A percentile compares a stretch with the other conserved stretches of the same genome.
phyloP scores from a whole-genome alignment of 1,140 invertebrate species.

The Drosophila asahinai region DNA sequence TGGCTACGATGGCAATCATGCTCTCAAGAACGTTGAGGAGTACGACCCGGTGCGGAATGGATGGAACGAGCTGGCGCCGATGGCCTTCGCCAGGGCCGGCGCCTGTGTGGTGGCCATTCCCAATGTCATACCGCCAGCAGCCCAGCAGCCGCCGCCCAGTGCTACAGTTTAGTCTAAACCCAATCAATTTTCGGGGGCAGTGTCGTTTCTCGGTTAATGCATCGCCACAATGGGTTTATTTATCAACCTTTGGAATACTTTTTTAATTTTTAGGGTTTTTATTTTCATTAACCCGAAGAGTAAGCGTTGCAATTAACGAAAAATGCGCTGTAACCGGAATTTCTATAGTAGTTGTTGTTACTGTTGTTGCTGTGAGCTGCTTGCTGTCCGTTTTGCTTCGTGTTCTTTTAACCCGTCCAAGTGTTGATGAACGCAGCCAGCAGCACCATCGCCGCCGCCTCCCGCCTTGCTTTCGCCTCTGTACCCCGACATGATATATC shows the following conservation, averaged over 20 bases:
- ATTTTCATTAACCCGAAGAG: background rate
- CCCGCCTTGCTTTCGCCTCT: slow-evolving; percentile 37
- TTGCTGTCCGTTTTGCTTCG: slow-evolving; percentile 43
- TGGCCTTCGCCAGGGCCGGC: slow-evolving; percentile 93
- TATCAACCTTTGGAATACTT: background rate
- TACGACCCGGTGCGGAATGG: slow-evolving; percentile 96
- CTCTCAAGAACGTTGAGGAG: slow-evolving; percentile 95
- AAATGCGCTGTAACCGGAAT: slow-evolving; percentile 6
- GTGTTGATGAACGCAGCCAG: slow-evolving; percentile 23
- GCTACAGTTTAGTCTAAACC: slow-evolving; percentile 83
- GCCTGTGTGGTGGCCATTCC: slow-evolving; percentile 93
- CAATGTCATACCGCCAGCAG: slow-evolving; percentile 79
- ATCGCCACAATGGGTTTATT: background rate
- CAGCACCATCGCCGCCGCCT: slow-evolving; percentile 28
- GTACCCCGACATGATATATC: slow-evolving; percentile 25
- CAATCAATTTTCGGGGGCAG: slow-evolving; percentile 35
- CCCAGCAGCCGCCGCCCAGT: slow-evolving; percentile 73
- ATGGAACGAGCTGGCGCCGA: slow-evolving; percentile 91
- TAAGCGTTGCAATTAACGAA: slow-evolving; percentile 14
- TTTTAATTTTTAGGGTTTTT: background rate
- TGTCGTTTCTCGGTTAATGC: slow-evolving; percentile 21
- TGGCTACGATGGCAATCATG: slow-evolving; percentile 97
- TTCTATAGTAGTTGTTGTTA: slow-evolving; percentile 52
- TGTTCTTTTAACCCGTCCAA: slow-evolving; percentile 34
- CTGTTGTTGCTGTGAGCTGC: slow-evolving; percentile 58